Evolutionary conservation across 2,113 vertebrate species (phyloP).

Genomic region (Odocoileus hemionus): DNA sequence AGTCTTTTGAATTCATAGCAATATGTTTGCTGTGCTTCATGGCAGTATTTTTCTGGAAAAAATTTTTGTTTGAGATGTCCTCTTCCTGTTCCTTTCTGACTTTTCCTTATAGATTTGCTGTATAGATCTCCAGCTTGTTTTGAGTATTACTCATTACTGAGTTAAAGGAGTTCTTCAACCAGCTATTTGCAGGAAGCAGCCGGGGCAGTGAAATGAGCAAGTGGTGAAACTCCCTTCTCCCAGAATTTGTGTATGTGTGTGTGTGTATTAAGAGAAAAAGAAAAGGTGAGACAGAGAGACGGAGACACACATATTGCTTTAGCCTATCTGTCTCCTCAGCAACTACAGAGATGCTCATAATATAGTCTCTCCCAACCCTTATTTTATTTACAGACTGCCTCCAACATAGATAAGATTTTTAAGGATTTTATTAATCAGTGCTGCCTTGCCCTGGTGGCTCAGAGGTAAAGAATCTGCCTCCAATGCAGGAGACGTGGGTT

Average conservation of each 20-base stretch:
- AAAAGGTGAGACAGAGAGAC: not conserved
- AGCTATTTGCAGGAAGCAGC: not conserved
- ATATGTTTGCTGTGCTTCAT: not conserved
- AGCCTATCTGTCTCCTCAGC: not conserved
- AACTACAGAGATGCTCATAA: not conserved
- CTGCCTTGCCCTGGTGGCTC: not conserved
- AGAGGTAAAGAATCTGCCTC: not conserved
- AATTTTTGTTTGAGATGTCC: not conserved
- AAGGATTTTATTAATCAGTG: not conserved
- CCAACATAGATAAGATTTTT: not conserved
- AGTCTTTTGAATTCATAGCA: slow-evolving; percentile 19
- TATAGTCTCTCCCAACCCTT: not conserved
- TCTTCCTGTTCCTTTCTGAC: not conserved
- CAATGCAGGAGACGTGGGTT: not conserved
- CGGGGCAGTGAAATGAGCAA: not conserved
- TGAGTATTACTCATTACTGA: not conserved
- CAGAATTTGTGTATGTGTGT: not conserved
- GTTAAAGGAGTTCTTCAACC: not conserved
- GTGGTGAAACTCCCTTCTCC: not conserved
- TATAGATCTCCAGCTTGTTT: slow-evolving; percentile 1
- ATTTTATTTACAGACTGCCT: not conserved
- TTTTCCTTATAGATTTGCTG: not conserved
- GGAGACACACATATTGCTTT: not conserved
- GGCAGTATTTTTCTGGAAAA: not conserved
- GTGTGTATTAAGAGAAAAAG: not conserved